Evolutionary conservation across 2,113 vertebrate species (phyloP).

Genomic region (Tangachromis dhanisi): DNA sequence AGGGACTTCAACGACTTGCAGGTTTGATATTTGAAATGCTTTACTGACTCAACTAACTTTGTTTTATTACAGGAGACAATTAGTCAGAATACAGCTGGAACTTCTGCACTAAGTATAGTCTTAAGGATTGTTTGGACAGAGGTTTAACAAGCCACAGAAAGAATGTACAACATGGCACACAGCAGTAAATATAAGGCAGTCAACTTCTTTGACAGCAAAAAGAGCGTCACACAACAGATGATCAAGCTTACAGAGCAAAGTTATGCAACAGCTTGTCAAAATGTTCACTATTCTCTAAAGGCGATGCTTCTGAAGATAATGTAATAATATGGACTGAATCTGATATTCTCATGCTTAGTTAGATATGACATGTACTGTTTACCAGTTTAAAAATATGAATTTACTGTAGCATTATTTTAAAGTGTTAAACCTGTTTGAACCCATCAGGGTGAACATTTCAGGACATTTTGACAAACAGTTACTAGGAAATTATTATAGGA

Average conservation of each 20-base stretch:
- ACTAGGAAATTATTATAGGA: neutral
- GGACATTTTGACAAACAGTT: neutral
- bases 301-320: neutral
- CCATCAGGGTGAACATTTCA: neutral
- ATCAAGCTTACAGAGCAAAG: neutral
- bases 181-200: constrained; percentile 30
- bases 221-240: neutral
- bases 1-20: neutral
- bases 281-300: neutral
- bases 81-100: neutral
- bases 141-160: neutral
- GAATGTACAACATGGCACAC: constrained; percentile 1
- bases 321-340: neutral
- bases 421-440: neutral
- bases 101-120: neutral
- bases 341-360: neutral
- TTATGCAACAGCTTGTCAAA: neutral
- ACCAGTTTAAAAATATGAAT: neutral
- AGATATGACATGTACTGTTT: neutral
- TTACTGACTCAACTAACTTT: constrained; percentile 14
- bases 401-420: neutral
- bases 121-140: neutral
- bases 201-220: neutral
- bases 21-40: neutral
- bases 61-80: neutral